A percentile compares a stretch with the other conserved stretches of the same genome.
Evolutionary conservation across 2,888 invertebrate genomes (phyloP).

Genomic region (Choreutis nemorana): DNA sequence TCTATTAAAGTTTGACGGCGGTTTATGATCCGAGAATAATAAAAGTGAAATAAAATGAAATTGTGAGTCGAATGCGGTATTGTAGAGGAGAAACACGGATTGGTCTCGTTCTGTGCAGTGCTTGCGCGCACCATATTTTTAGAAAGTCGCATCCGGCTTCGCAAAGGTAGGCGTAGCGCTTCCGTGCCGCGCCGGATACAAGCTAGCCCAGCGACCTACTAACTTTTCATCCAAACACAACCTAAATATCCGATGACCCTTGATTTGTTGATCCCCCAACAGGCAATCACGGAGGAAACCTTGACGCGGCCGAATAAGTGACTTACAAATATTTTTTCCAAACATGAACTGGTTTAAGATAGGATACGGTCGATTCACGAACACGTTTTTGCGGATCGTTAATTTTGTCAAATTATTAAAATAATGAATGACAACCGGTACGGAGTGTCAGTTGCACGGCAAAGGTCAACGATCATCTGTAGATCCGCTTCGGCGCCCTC

Average conservation of each 20-base stretch:
- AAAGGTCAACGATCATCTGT: conserved; percentile 66
- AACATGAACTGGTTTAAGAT: conserved; percentile 7
- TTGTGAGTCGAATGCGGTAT: conserved; percentile 8
- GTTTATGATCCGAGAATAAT: no score
- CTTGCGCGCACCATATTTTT: conserved; percentile 48
- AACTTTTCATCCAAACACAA: conserved; percentile 13
- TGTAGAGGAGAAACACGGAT: conserved; percentile 11
- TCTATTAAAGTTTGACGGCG: no score
- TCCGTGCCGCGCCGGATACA: conserved; percentile 48
- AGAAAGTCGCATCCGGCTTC: conserved; percentile 62
- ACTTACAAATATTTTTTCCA: no score
- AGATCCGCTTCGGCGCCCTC: conserved; percentile 63
- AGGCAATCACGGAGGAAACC: not conserved
- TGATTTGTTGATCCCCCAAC: not conserved
- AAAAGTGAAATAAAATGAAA: no score
- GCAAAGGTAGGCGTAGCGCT: conserved; percentile 38
- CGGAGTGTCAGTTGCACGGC: conserved; percentile 41
- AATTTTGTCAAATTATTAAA: conserved; percentile 21
- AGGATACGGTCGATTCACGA: conserved; percentile 3
- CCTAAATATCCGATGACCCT: not conserved
- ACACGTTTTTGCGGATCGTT: conserved; percentile 2
- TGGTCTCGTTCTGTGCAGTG: conserved; percentile 10
- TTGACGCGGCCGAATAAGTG: no score
- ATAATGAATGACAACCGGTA: conserved; percentile 58
- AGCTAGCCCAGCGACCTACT: conserved; percentile 29